Base-by-base conservation (phyloP, 2,888 invertebrate species). In the Sminthurides aquaticus region DNA sequence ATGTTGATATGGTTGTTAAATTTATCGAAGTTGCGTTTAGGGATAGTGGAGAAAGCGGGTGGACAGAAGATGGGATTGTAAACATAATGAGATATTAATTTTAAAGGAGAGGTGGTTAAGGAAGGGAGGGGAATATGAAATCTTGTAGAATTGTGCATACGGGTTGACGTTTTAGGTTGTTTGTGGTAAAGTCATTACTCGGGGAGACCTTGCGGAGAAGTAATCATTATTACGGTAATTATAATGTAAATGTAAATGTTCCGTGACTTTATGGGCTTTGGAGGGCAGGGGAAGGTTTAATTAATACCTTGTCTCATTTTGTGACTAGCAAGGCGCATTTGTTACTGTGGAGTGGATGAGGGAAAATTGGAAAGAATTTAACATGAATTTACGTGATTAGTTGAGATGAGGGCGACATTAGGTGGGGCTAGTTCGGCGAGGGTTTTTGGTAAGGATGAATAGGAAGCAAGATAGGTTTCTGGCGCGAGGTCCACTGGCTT, bases 241-340 rank as follows among this genome's bases (percentile, higher is more conserved):
- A 59, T 52, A 57, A 52, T 64, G 64, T 56, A 54, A 59, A 59
- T 59, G 60, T 52, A 60, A 60, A 60, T 60, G 60, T 61, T 63
- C 52, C 62, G 66, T 66, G 66, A 62, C 63, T 66, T 49, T 56
- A 55, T 59, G 52, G 28, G 62, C 66, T 63, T 63, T 27, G 22
- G 54, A 60, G 57, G 56, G 48, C 57, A 57, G 57, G 43, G 57
- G 61, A 61, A 54, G 57, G 52, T 60, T 65, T 65, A 65, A 65
- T 65, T 65, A 65, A 61, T 65, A 65, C 61, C 65, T 61, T 57
- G 43, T 34, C 65, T 65, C 65, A 58, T 65, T 65, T 65, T 65
- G 61, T 65, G 57, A 58, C 65, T 61, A 34, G 27, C 54, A 34
- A 43, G 29, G n/a, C 43, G 43, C 43, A 34, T 34, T 34, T 34